These are phyloP conservation scores for Hippocampus guttulatus DNA, from an alignment of 2,113 vertebrate species.

Conservation along the genomic window DNA sequence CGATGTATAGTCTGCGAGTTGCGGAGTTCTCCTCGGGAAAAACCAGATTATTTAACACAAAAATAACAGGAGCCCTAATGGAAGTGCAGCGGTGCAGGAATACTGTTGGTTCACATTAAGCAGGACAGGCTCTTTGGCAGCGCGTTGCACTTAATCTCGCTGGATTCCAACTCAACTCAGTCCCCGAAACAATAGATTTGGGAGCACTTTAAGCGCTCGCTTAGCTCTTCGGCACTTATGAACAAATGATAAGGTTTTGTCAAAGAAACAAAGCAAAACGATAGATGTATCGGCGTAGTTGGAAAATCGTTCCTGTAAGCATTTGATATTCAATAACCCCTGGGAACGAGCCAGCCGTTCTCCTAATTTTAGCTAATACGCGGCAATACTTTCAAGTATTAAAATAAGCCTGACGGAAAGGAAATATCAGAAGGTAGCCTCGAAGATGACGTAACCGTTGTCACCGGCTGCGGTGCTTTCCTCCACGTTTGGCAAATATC, in stretches of 20 bases:
- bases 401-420: not conserved
- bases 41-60: constrained; percentile 30
- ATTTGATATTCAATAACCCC: not conserved
- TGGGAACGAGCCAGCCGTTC: not conserved
- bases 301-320: not conserved
- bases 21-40: constrained; percentile 17
- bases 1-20: not conserved
- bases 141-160: constrained; percentile 14
- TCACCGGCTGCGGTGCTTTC: not conserved
- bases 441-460: constrained; percentile 1
- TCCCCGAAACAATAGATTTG: constrained; percentile 11
- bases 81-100: constrained; percentile 37
- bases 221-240: not conserved
- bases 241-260: not conserved
- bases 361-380: not conserved
- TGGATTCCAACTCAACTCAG: constrained; percentile 13
- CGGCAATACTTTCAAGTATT: not conserved
- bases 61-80: constrained; percentile 34
- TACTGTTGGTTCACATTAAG: constrained; percentile 40
- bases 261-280: no score
- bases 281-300: no score
- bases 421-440: not conserved
- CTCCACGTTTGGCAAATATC: constrained; percentile 29
- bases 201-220: not conserved
- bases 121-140: constrained; percentile 39